phyloP scores from a whole-genome alignment of 2,888 invertebrate species.

The Acholoe squamosa region DNA sequence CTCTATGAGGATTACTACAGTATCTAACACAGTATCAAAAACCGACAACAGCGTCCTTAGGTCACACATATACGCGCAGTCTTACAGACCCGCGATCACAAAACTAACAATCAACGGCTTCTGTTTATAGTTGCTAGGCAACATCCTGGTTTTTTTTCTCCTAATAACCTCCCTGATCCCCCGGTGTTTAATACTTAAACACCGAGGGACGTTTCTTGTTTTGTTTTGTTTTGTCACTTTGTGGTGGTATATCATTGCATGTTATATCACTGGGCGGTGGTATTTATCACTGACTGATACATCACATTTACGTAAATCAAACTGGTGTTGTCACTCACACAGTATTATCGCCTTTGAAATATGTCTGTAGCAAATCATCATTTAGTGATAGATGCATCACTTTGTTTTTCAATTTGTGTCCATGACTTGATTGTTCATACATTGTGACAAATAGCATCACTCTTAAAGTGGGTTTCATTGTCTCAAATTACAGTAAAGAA shows the following conservation, averaged over 20 bases:
- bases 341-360: too few relatives aligned
- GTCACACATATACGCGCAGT: constrained; percentile 11
- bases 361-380: too few relatives aligned
- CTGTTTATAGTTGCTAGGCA: constrained; percentile 49
- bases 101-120: constrained; percentile 27
- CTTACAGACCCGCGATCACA: constrained; percentile 22
- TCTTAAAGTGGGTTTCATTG: too few relatives aligned
- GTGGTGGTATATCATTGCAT: constrained; percentile 7
- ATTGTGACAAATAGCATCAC: too few relatives aligned
- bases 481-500: too few relatives aligned
- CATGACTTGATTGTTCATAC: too few relatives aligned
- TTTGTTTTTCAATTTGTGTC: too few relatives aligned
- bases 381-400: too few relatives aligned
- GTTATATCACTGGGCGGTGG: constrained; percentile 22
- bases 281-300: background rate
- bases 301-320: too few relatives aligned
- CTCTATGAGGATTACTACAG: constrained; percentile 39
- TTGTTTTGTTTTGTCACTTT: background rate
- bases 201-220: background rate
- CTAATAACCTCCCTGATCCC: background rate
- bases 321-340: too few relatives aligned
- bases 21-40: constrained; percentile 55
- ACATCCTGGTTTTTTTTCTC: background rate
- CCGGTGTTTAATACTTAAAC: background rate
- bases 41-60: constrained; percentile 35